These are phyloP conservation scores for Ridgeia piscesae DNA, from an alignment of 1,140 invertebrate genomes.

Conservation along the genomic window DNA sequence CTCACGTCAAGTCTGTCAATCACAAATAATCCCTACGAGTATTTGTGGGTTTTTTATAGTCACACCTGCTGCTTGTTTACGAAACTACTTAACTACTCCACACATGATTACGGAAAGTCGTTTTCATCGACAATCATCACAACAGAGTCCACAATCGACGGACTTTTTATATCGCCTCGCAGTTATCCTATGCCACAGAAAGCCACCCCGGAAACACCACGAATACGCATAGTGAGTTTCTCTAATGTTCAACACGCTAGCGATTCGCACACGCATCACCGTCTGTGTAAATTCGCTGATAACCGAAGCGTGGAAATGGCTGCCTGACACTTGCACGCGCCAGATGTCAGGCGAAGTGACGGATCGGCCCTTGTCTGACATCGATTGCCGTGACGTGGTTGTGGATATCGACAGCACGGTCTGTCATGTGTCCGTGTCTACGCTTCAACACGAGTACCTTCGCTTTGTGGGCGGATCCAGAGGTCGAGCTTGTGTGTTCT, in stretches of 20 bases:
- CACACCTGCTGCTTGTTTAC: neutral
- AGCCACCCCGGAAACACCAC: neutral
- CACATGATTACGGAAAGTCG: neutral
- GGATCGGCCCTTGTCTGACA: neutral
- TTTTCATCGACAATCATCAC: neutral
- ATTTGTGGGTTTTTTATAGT: neutral
- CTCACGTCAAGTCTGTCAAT: neutral
- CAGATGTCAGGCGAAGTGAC: neutral
- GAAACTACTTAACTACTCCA: neutral
- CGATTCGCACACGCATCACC: neutral
- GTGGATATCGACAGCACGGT: neutral
- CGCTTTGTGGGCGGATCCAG: no score
- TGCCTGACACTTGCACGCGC: neutral
- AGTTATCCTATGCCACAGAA: neutral
- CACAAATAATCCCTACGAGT: neutral
- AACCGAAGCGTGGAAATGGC: neutral
- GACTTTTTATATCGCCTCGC: neutral
- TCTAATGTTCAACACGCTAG: neutral
- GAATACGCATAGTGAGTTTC: neutral
- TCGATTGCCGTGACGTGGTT: neutral
- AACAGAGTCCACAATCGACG: neutral
- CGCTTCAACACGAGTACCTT: neutral
- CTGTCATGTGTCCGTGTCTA: neutral
- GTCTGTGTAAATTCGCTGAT: neutral
- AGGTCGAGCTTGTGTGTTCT: no score